phyloP scores from a whole-genome alignment of 2,113 vertebrate species.

The Macaca nemestrina region DNA sequence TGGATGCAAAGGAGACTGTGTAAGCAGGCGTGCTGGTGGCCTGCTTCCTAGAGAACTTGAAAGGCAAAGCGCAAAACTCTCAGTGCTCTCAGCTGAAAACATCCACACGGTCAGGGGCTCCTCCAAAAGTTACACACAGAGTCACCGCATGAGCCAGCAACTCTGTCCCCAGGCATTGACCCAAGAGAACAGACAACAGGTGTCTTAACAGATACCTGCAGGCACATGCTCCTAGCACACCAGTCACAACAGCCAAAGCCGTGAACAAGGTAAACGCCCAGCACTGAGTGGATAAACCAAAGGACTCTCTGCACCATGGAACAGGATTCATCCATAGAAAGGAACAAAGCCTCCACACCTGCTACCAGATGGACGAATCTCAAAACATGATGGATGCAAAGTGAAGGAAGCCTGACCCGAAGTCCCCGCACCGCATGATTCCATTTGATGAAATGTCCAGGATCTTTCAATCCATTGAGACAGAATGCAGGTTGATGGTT shows the following conservation, averaged over 20 bases:
- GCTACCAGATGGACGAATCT: neutral
- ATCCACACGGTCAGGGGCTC: no score
- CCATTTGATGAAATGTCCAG: no score
- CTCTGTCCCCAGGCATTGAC: rapidly evolving
- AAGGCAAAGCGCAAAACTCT: neutral
- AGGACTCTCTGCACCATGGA: neutral
- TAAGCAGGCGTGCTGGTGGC: rapidly evolving
- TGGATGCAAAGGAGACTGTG: neutral
- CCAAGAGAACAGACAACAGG: neutral
- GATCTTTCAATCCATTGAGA: neutral
- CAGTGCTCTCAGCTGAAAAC: neutral
- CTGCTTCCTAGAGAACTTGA: neutral
- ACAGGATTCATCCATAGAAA: rapidly evolving
- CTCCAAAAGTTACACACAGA: neutral
- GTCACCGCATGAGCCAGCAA: rapidly evolving
- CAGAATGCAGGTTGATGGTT: neutral
- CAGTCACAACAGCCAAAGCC: neutral
- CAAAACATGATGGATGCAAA: neutral
- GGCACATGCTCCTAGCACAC: rapidly evolving
- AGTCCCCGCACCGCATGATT: rapidly evolving
- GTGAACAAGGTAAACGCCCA: rapidly evolving
- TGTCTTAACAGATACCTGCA: rapidly evolving
- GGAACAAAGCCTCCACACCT: rapidly evolving
- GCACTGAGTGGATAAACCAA: rapidly evolving
- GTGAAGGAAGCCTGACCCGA: neutral